phyloP scores from a whole-genome alignment of 1,140 invertebrate genomes.

The Anoplophora glabripennis region DNA sequence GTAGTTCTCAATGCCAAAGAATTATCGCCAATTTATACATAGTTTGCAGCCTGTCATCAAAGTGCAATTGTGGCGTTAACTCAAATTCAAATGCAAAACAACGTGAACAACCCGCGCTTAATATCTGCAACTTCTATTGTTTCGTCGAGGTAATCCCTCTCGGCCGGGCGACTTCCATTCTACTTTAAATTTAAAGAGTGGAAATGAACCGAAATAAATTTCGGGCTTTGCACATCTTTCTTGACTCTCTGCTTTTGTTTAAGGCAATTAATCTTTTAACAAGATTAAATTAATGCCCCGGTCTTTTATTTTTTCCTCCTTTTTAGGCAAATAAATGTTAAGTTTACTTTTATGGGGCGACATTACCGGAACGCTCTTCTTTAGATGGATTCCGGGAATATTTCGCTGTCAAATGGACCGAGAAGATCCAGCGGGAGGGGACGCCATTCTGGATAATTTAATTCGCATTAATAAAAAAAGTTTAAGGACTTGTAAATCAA shows the following conservation, averaged over 20 bases:
- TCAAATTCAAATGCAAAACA: too few species aligned
- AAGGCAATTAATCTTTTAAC: constrained; percentile 27
- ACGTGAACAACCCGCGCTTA: too few species aligned
- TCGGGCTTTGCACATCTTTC: constrained; percentile 26
- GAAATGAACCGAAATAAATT: constrained; percentile 30
- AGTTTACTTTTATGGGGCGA: constrained; percentile 7
- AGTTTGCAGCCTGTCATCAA: too few species aligned
- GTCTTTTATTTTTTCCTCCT: constrained; percentile 2
- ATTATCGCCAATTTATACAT: too few species aligned
- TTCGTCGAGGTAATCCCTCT: constrained; percentile 20
- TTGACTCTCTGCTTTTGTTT: constrained; percentile 27
- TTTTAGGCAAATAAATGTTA: constrained; percentile 5
- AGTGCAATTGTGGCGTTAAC: too few species aligned
- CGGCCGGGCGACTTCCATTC: constrained; percentile 12
- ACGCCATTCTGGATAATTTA: too few species aligned
- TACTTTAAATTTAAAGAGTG: constrained; percentile 26
- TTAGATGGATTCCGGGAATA: neutral
- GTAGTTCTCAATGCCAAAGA: too few species aligned
- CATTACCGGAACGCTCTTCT: constrained; percentile 2
- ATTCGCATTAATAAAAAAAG: too few species aligned
- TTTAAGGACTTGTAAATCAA: too few species aligned
- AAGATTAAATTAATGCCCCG: constrained; percentile 24
- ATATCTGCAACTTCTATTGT: constrained; percentile 27
- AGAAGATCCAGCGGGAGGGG: too few species aligned
- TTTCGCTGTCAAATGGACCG: constrained; percentile 1